These are phyloP conservation scores for Drosophila nigricruria DNA, from an alignment of 2,888 invertebrate genomes.

Conservation along the genomic window DNA sequence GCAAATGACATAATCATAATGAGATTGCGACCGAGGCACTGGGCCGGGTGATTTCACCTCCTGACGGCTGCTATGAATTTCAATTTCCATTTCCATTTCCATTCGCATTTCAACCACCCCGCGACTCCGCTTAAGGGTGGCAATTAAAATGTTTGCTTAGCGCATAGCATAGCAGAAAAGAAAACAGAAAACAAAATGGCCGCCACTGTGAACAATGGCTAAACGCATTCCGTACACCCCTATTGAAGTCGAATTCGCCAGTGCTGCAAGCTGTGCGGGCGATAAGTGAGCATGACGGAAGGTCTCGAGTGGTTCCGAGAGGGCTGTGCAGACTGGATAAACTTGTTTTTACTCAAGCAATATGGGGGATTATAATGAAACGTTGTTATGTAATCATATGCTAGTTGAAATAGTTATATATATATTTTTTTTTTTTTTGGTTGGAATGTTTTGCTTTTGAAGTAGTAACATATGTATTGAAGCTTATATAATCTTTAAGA, in stretches of 20 bases:
- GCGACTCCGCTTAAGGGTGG: conserved; percentile 62
- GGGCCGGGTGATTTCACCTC: conserved; percentile 1
- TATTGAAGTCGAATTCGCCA: conserved; percentile 19
- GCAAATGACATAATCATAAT: conserved; percentile 78
- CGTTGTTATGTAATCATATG: not conserved
- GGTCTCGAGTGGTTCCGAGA: conserved; percentile 30
- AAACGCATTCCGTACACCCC: conserved; percentile 12
- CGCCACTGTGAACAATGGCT: conserved; percentile 26
- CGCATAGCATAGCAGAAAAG: conserved; percentile 11
- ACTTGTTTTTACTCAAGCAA: conserved; percentile 17
- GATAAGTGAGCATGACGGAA: conserved; percentile 52
- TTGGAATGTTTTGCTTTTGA: not conserved
- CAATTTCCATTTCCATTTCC: conserved; percentile 50
- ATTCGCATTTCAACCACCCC: conserved; percentile 40
- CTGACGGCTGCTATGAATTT: conserved; percentile 64
- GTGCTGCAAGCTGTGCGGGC: conserved; percentile 58
- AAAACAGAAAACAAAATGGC: conserved; percentile 63
- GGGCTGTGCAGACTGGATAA: conserved; percentile 28
- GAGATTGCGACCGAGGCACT: conserved; percentile 18
- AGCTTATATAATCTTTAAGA: not conserved
- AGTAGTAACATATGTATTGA: not conserved
- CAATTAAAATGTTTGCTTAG: conserved; percentile 73
- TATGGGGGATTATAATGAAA: conserved; percentile 9
- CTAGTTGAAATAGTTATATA: not conserved
- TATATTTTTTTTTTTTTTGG: not conserved